Conservation (phyloP, 2,888 invertebrate genomes). For the Cheilosia urbana region DNA sequence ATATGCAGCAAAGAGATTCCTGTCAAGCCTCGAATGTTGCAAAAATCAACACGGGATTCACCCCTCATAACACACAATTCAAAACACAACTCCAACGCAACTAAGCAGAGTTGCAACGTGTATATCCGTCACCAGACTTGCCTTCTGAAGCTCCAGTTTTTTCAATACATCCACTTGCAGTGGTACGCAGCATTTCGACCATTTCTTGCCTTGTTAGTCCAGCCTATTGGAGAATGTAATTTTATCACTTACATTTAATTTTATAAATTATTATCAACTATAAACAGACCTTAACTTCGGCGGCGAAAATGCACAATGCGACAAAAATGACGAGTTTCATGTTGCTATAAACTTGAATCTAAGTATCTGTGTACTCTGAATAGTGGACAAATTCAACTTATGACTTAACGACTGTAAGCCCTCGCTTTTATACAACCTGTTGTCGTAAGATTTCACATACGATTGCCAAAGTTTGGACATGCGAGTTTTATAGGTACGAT, state of each 20-base stretch:
- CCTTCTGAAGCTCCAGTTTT: slow-evolving; percentile 1
- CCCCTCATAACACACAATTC: too few relatives aligned
- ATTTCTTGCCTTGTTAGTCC: neutral
- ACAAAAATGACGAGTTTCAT: neutral
- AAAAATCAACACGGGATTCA: too few relatives aligned
- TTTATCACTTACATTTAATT: neutral
- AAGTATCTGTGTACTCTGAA: neutral
- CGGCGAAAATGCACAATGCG: neutral
- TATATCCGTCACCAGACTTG: too few relatives aligned
- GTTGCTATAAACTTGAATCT: neutral
- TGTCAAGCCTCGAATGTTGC: too few relatives aligned
- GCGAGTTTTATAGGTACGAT: neutral
- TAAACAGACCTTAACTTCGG: neutral
- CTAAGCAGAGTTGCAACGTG: too few relatives aligned
- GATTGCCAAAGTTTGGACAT: neutral
- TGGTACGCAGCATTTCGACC: neutral
- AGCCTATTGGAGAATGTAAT: neutral
- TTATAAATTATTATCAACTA: too few relatives aligned
- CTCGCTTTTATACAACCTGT: neutral
- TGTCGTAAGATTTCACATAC: neutral
- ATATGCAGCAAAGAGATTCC: too few relatives aligned
- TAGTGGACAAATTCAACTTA: neutral
- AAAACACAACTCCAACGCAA: too few relatives aligned
- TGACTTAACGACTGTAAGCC: neutral
- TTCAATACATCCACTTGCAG: neutral